Evolutionary conservation across 2,797 vertebrate genomes (phyloP).

Genomic region (Paguma larvata): DNA sequence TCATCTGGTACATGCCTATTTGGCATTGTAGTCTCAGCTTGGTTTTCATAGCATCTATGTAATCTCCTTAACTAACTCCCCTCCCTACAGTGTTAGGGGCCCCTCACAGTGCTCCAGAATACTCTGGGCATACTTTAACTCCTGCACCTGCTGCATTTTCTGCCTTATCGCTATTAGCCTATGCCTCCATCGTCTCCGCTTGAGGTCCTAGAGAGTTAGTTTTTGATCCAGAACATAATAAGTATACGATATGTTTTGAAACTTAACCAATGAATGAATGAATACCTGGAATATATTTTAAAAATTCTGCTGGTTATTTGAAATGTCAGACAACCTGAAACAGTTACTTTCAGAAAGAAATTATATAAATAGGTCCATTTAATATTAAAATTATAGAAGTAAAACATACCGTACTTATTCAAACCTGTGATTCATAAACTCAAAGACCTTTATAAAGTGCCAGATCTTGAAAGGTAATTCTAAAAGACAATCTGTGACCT

Average conservation of each 20-base stretch:
- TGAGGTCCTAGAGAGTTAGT: background rate
- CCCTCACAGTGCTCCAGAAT: background rate
- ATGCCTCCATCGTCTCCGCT: background rate
- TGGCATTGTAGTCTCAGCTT: background rate
- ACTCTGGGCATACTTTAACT: background rate
- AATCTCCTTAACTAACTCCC: background rate
- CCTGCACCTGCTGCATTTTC: background rate
- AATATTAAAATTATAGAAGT: background rate
- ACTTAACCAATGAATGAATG: background rate
- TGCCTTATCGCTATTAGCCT: background rate
- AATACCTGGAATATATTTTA: background rate
- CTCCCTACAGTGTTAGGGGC: background rate
- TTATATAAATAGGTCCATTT: background rate
- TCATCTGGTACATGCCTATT: background rate
- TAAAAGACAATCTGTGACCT: background rate
- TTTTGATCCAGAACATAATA: background rate
- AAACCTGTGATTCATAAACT: slow-evolving; percentile 15
- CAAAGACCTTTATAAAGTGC: background rate
- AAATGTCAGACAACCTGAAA: background rate
- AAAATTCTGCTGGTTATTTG: background rate
- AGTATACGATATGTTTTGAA: background rate
- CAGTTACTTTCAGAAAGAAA: slow-evolving; percentile 21
- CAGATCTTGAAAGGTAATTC: background rate
- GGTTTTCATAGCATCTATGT: background rate
- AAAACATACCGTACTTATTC: background rate